phyloP scores from a whole-genome alignment of 2,113 vertebrate species.

The Todiramphus chloris region DNA sequence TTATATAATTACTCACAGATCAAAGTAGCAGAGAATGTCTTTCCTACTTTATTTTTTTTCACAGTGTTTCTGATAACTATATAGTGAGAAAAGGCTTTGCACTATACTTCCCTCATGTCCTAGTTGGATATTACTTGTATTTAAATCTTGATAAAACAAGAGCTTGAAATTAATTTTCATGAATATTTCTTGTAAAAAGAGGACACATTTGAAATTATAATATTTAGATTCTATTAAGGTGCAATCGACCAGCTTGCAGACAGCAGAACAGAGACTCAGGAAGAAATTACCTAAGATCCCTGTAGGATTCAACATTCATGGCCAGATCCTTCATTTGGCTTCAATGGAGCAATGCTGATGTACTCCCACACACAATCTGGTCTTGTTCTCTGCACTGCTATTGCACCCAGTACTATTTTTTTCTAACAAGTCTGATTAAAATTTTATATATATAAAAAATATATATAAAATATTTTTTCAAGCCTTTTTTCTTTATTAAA shows the following conservation, averaged over 20 bases:
- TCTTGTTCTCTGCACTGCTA: neutral
- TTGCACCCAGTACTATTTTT: neutral
- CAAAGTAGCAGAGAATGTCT: neutral
- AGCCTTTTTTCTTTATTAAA: neutral
- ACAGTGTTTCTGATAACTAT: neutral
- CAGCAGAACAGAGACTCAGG: neutral
- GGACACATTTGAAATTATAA: neutral
- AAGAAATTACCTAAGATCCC: neutral
- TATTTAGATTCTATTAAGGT: neutral
- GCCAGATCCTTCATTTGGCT: neutral
- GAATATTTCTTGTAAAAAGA: neutral
- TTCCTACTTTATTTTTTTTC: neutral
- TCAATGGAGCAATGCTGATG: constrained; percentile 14
- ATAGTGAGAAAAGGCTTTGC: neutral
- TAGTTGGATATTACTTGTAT: neutral
- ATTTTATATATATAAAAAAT: neutral
- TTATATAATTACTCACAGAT: neutral
- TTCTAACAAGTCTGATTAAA: neutral
- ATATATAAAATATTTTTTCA: neutral
- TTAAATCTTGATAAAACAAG: neutral
- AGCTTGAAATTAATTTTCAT: constrained; percentile 41
- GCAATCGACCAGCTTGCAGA: neutral
- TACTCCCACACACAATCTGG: neutral
- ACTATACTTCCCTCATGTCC: neutral
- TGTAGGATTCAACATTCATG: neutral